Percentiles rank a stretch among this genome's conserved stretches.
Conservation (phyloP, 2,888 invertebrate genomes). For the Brachyptera putata region DNA sequence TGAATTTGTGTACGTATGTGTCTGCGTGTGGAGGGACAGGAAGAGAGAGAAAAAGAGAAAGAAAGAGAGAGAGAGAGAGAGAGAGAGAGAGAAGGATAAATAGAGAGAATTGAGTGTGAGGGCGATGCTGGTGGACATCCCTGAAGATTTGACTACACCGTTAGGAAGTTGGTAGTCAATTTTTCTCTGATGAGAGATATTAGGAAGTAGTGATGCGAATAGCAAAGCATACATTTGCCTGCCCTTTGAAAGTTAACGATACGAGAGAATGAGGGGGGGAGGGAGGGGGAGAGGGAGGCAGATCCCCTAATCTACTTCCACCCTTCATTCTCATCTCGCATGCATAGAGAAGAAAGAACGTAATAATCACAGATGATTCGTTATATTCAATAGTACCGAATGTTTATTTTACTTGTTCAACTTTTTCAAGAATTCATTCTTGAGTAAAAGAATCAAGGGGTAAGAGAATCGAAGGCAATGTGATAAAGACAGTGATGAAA, state of each 20-base stretch:
- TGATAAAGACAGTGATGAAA: neutral
- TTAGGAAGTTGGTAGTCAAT: constrained; percentile 22
- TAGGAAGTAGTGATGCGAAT: constrained; percentile 25
- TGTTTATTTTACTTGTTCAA: constrained; percentile 22
- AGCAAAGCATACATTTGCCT: constrained; percentile 28
- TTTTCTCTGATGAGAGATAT: constrained; percentile 27
- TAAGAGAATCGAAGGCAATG: neutral
- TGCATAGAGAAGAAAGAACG: neutral
- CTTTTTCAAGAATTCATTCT: neutral
- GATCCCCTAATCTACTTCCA: constrained; percentile 21
- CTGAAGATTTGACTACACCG: too few relatives aligned
- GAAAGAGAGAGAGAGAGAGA: too few relatives aligned
- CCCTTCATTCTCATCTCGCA: constrained; percentile 6
- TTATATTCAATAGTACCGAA: too few relatives aligned
- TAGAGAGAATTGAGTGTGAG: too few relatives aligned
- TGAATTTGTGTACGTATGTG: too few relatives aligned
- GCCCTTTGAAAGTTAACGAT: constrained; percentile 31
- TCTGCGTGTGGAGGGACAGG: too few relatives aligned
- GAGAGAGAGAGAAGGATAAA: too few relatives aligned
- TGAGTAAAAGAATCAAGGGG: constrained; percentile 2
- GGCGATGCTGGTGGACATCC: neutral
- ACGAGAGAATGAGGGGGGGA: constrained; percentile 25
- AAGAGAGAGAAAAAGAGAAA: too few relatives aligned
- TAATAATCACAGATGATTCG: constrained; percentile 13
- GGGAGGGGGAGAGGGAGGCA: neutral